Evolutionary conservation across 2,888 invertebrate species (phyloP).

Genomic region (Palloptera scutellata): DNA sequence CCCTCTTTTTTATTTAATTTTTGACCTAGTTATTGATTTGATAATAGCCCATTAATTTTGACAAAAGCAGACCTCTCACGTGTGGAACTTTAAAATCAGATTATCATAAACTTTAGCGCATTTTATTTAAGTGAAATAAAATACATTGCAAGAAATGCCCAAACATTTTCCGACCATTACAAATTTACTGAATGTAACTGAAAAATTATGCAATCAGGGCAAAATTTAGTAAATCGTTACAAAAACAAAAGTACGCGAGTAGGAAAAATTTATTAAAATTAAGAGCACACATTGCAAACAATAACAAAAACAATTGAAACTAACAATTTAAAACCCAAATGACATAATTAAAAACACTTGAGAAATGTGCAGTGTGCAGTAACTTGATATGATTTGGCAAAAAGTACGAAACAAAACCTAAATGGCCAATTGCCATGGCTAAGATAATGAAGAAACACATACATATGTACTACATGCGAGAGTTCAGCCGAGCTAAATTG

Average conservation of each 20-base stretch:
- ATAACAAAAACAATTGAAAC: not conserved
- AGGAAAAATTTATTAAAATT: not conserved
- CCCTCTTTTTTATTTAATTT: no score
- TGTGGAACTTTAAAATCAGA: no score
- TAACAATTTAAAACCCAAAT: constrained; percentile 8
- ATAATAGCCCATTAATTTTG: no score
- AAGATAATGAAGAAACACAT: constrained; percentile 25
- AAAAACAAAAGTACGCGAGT: no score
- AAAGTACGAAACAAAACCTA: constrained; percentile 22
- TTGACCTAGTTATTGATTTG: no score
- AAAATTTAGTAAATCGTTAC: constrained; percentile 16
- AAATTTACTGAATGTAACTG: not conserved
- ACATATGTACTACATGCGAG: no score
- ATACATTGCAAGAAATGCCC: no score
- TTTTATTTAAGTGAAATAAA: no score
- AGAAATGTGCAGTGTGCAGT: constrained; percentile 9
- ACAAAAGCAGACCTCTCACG: no score
- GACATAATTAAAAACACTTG: constrained; percentile 29
- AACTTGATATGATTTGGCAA: constrained; percentile 19
- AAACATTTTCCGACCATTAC: no score
- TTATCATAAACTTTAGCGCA: no score
- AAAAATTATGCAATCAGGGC: not conserved
- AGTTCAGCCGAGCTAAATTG: not conserved
- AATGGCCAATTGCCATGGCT: constrained; percentile 36
- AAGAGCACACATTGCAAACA: not conserved